These are phyloP conservation scores for Ciconia stormi DNA, from an alignment of 2,113 vertebrate genomes.

Conservation along the genomic window DNA sequence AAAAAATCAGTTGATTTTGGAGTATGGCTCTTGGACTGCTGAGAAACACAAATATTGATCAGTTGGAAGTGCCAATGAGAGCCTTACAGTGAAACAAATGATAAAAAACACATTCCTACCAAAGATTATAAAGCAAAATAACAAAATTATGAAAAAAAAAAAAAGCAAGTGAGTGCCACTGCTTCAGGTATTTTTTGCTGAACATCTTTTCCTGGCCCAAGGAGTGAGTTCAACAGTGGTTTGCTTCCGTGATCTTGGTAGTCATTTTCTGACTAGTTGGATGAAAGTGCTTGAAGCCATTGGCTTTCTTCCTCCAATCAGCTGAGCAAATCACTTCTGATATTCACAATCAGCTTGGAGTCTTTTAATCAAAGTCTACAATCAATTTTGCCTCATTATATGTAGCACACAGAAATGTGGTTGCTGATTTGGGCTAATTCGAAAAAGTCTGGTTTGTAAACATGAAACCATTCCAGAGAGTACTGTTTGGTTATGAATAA, in stretches of 20 bases:
- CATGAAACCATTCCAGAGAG: background rate
- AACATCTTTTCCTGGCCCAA: background rate
- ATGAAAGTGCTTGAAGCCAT: background rate
- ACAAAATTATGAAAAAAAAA: background rate
- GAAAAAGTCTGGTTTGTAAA: constrained; percentile 9
- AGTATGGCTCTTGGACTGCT: background rate
- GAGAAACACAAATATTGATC: background rate
- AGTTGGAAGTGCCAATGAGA: background rate
- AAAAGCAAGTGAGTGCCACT: background rate
- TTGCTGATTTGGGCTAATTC: background rate
- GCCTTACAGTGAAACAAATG: background rate
- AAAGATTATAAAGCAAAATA: background rate
- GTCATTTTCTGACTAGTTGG: constrained; percentile 5
- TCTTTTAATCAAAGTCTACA: background rate
- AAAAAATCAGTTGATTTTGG: background rate
- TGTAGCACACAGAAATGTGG: background rate
- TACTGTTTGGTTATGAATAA: constrained; percentile 16
- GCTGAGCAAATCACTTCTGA: constrained; percentile 30
- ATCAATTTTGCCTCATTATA: background rate
- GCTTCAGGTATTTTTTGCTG: background rate
- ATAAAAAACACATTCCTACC: background rate
- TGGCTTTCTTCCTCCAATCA: constrained; percentile 29
- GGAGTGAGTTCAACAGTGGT: background rate
- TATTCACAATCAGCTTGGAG: background rate
- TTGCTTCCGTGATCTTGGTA: background rate